Evolutionary conservation across 2,113 vertebrate genomes (phyloP), one percentile per base, ranked within the genome.

Genomic region (Pseudopodoces humilis): DNA sequence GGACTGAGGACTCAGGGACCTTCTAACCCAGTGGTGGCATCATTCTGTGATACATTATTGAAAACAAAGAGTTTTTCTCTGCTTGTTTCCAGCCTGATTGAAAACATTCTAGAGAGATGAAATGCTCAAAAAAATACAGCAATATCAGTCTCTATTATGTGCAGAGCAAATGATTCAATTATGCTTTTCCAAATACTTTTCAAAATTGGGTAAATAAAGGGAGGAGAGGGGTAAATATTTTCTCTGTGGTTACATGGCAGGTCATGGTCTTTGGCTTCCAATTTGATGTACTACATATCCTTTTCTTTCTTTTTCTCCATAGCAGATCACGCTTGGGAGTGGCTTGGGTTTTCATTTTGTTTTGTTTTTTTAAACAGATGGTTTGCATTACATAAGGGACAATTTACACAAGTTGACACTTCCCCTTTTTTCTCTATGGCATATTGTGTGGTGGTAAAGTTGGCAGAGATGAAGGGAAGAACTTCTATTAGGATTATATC

Each of bases 351-450:
- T 92, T 96, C 63, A 78, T 95, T 97, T 97, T 95, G 78, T 94
- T 95, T 95, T 96, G 75, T 89, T 95, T 94, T 76, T 95, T 95
- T 68, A 77, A 95, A 94, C 95, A 96, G 96, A 95, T 97, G 96
- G 96, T 95, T 95, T 96, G 85, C 67, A 94, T 95, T 97, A 91
- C 92, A 95, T 96, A 96, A 97, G 94, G 93, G 94, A 95, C 91
- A 95, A 93, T 97, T 96, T 96, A 96, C 92, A 96, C 94, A 86
- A 96, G 78, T 96, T 96, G 95, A 97, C 95, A 95, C 96, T 96
- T 95, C 79, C 94, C 93, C 95, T 97, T 90, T 94, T 95, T 95
- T 97, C 94, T 96, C 84, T 95, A 52, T 87, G 94, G 92, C 96
- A 96, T 96, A 96, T 96, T 96, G 93, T 92, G 92, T 83, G 92